A percentile compares a stretch with the other conserved stretches of the same genome.
Evolutionary conservation across 1,140 invertebrate species (phyloP).

Genomic region (Epicauta chinensis): DNA sequence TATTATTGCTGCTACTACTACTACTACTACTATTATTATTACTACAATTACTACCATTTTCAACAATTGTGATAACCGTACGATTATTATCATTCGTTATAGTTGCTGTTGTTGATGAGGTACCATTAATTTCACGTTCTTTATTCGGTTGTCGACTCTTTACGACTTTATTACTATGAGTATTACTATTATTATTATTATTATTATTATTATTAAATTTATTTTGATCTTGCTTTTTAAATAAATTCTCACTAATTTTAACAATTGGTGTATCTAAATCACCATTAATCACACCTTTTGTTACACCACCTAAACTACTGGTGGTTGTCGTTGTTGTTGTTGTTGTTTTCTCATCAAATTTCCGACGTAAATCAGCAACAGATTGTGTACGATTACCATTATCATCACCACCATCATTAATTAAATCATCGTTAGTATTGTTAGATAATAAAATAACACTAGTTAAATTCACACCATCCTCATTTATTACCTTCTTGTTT

Average conservation of each 20-base stretch:
- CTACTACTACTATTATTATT: not conserved
- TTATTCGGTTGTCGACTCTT: too few species aligned
- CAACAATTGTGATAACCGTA: too few species aligned
- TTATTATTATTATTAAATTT: too few species aligned
- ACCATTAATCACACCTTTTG: too few species aligned
- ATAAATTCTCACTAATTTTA: not conserved
- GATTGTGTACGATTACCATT: slow-evolving; percentile 49
- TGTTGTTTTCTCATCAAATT: slow-evolving; percentile 42
- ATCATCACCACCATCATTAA: slow-evolving; percentile 41
- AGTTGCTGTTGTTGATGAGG: too few species aligned
- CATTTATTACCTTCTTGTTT: slow-evolving; percentile 43
- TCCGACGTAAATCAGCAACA: slow-evolving; percentile 49
- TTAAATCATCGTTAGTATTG: slow-evolving; percentile 30
- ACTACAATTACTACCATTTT: not conserved
- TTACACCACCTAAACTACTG: too few species aligned
- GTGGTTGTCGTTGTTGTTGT: slow-evolving; percentile 18
- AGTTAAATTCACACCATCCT: slow-evolving; percentile 23
- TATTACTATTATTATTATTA: too few species aligned
- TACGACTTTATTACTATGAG: too few species aligned
- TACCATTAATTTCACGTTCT: too few species aligned
- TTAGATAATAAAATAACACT: slow-evolving; percentile 27
- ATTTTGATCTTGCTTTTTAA: too few species aligned
- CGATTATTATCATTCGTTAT: too few species aligned
- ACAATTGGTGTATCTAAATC: not conserved
- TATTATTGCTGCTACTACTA: too few species aligned